phyloP scores from a whole-genome alignment of 2,113 vertebrate species.

The Macrotus californicus region DNA sequence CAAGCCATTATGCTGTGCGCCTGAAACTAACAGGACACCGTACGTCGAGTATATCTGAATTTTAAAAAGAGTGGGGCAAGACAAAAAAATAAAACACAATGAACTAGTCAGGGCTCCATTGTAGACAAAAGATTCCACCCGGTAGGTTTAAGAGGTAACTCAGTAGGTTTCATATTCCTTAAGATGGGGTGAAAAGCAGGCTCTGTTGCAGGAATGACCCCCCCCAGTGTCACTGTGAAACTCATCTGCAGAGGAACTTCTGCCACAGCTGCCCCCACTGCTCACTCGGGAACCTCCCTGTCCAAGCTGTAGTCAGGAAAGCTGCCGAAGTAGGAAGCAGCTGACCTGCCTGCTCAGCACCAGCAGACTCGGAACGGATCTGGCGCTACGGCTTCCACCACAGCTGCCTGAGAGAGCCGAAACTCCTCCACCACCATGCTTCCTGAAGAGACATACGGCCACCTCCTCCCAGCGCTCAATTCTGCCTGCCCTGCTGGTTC shows the following conservation, averaged over 20 bases:
- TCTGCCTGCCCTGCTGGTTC: neutral
- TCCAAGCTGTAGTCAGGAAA: neutral
- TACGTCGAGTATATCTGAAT: no score
- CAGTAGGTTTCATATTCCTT: rapidly evolving
- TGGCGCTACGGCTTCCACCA: neutral
- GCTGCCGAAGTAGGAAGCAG: neutral
- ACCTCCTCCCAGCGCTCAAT: neutral
- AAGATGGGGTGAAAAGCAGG: neutral
- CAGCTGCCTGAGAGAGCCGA: neutral
- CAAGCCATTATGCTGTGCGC: neutral
- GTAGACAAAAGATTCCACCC: neutral
- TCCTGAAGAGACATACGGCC: rapidly evolving
- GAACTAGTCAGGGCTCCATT: neutral
- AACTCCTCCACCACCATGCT: rapidly evolving
- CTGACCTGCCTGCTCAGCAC: neutral
- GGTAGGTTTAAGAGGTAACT: neutral
- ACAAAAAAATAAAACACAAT: neutral
- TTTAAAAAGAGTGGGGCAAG: neutral
- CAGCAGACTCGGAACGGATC: neutral
- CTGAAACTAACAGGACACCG: neutral
- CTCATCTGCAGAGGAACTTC: neutral
- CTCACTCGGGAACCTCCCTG: neutral
- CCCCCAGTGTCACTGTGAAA: neutral
- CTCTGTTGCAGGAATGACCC: neutral
- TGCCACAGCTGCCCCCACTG: neutral